Percentiles rank a stretch among this genome's conserved stretches.
These are phyloP conservation scores for Amazona finschi DNA, from an alignment of 2,797 vertebrate genomes.

Conservation along the genomic window DNA sequence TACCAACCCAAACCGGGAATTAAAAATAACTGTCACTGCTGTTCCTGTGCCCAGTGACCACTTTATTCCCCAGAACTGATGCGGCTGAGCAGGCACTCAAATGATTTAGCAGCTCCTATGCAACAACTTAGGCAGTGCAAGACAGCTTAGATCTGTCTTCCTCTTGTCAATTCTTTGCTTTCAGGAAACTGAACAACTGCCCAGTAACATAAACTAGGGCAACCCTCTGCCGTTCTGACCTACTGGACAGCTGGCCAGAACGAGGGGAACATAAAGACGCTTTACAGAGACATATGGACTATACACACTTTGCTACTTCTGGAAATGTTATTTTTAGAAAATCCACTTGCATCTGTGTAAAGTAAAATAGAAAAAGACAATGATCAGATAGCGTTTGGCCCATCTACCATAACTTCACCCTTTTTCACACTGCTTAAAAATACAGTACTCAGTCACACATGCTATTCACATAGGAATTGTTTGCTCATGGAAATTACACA, in stretches of 20 bases:
- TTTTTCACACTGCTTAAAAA: neutral
- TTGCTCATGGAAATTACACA: neutral
- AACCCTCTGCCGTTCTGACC: neutral
- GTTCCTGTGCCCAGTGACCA: neutral
- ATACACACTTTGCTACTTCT: neutral
- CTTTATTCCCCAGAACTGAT: neutral
- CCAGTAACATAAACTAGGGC: neutral
- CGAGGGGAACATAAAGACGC: neutral
- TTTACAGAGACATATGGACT: neutral
- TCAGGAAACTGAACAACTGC: neutral
- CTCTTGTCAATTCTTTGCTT: neutral
- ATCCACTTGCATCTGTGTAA: neutral
- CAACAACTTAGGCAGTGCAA: neutral
- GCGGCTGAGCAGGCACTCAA: neutral
- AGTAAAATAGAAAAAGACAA: neutral
- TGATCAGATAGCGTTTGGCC: neutral
- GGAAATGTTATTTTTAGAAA: neutral
- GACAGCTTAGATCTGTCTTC: neutral
- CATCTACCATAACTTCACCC: neutral
- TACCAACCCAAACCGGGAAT: neutral
- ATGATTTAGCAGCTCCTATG: neutral
- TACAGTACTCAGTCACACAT: neutral
- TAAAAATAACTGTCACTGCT: neutral
- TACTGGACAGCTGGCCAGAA: neutral
- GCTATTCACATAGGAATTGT: neutral